phyloP scores from a whole-genome alignment of 2,113 vertebrate genomes.

The Oplegnathus fasciatus region DNA sequence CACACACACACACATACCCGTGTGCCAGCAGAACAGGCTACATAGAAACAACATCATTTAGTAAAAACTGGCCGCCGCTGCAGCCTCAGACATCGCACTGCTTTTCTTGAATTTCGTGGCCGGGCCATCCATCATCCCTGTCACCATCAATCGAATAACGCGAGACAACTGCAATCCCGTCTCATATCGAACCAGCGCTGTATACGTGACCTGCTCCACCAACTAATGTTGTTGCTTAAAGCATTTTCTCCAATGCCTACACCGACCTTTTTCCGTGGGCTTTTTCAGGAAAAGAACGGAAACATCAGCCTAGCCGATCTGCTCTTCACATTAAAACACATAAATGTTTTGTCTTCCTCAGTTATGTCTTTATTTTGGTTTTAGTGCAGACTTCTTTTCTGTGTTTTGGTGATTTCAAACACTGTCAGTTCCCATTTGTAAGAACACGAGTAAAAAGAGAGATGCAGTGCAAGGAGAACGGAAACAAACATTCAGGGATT shows the following conservation, averaged over 20 bases:
- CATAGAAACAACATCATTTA: background rate
- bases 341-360: slow-evolving; percentile 7
- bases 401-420: slow-evolving; percentile 53
- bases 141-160: slow-evolving; percentile 63
- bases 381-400: slow-evolving; percentile 47
- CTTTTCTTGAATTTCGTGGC: slow-evolving; percentile 22
- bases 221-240: slow-evolving; percentile 18
- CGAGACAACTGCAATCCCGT: slow-evolving; percentile 53
- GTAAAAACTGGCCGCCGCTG: background rate
- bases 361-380: slow-evolving; percentile 60
- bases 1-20: background rate
- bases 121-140: slow-evolving; percentile 69
- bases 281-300: background rate
- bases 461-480: slow-evolving; percentile 32
- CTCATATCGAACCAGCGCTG: slow-evolving; percentile 55
- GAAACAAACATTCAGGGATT: slow-evolving; percentile 15
- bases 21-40: background rate
- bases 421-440: background rate
- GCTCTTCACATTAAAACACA: slow-evolving; percentile 6
- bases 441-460: slow-evolving; percentile 11
- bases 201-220: slow-evolving; percentile 53
- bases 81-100: background rate
- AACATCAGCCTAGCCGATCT: background rate
- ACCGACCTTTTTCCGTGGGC: background rate
- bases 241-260: background rate